Evolutionary conservation across 2,113 vertebrate genomes (phyloP).

Genomic region (Coracopsis vasa): DNA sequence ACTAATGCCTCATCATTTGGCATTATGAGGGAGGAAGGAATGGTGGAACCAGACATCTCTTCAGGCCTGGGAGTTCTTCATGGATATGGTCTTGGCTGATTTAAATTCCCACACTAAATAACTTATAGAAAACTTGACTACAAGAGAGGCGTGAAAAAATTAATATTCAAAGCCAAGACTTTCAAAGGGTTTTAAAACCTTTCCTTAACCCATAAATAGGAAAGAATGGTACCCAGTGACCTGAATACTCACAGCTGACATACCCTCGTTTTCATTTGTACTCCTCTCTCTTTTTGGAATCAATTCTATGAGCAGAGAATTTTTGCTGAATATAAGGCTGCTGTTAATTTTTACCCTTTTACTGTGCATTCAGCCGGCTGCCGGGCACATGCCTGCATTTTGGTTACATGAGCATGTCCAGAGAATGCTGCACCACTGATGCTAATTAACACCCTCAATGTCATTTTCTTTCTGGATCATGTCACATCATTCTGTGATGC

Average conservation of each 20-base stretch:
- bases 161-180: background rate
- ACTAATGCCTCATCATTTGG: background rate
- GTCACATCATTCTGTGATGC: background rate
- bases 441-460: background rate
- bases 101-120: background rate
- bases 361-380: background rate
- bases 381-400: rapidly evolving
- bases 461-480: background rate
- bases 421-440: background rate
- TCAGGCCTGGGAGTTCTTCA: background rate
- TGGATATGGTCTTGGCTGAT: background rate
- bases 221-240: background rate
- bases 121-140: background rate
- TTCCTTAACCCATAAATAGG: background rate
- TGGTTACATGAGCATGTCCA: background rate
- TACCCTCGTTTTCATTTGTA: background rate
- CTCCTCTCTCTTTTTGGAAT: background rate
- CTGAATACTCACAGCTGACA: background rate
- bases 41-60: background rate
- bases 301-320: background rate
- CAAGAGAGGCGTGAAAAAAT: background rate
- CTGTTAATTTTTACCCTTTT: background rate
- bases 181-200: background rate
- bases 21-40: background rate
- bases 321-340: background rate